These are phyloP conservation scores for Margaritifera margaritifera DNA, from an alignment of 2,888 invertebrate genomes.

Conservation along the genomic window DNA sequence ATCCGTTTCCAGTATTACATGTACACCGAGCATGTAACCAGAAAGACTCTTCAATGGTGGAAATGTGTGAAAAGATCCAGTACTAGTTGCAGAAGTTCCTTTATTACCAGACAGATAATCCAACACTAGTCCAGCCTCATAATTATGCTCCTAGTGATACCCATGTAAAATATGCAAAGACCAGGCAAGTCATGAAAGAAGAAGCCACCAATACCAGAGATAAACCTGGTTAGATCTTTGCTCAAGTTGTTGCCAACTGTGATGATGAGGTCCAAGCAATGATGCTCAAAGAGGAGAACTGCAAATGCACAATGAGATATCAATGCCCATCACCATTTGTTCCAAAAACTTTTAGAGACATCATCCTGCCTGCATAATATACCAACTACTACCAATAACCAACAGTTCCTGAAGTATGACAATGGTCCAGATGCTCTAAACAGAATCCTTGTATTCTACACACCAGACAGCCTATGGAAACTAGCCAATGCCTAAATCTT, in stretches of 20 bases:
- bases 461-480: no score
- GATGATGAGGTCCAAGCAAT: conserved; percentile 2
- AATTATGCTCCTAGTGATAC: conserved; percentile 2
- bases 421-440: no score
- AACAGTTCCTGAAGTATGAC: conserved; percentile 3
- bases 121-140: conserved; percentile 3
- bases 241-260: conserved; percentile 6
- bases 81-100: not conserved
- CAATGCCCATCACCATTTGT: conserved; percentile 2
- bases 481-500: no score
- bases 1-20: conserved; percentile 7
- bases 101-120: conserved; percentile 7
- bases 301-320: conserved; percentile 1
- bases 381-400: not conserved
- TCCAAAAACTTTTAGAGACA: not conserved
- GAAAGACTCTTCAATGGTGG: conserved; percentile 4
- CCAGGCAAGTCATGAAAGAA: conserved; percentile 2
- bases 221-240: conserved; percentile 5
- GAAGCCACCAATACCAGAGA: conserved; percentile 5
- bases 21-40: conserved; percentile 8
- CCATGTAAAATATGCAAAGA: not conserved
- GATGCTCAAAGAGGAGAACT: conserved; percentile 2
- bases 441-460: no score
- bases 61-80: conserved; percentile 6
- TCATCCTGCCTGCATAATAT: not conserved